Conservation (phyloP, 1,140 invertebrate species). For the Lucilia sericata region DNA sequence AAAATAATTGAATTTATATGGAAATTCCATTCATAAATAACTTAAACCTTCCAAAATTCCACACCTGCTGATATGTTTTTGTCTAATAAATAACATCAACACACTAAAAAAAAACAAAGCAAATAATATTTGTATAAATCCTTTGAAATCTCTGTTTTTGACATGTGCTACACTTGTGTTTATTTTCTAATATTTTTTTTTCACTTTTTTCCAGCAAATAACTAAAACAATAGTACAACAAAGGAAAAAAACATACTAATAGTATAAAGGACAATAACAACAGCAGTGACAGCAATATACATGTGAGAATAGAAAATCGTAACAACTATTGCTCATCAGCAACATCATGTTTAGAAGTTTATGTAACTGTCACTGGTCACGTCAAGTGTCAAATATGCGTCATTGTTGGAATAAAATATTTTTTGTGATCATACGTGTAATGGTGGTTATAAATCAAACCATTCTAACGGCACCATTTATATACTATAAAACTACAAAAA, state of each 20-base stretch:
- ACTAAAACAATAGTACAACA: no score
- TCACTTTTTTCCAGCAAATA: neutral
- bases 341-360: constrained; percentile 1
- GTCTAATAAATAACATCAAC: neutral
- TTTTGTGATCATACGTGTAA: constrained; percentile 31
- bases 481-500: neutral
- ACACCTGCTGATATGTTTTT: neutral
- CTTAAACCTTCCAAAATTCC: neutral
- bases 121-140: neutral
- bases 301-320: neutral
- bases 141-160: constrained; percentile 11
- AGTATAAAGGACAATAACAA: no score
- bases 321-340: constrained; percentile 2
- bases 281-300: neutral
- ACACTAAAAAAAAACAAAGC: neutral
- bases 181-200: neutral
- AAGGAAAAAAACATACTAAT: no score
- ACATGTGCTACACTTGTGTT: neutral
- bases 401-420: constrained; percentile 37
- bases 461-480: constrained; percentile 1
- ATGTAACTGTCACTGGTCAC: constrained; percentile 10
- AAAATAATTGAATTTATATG: neutral
- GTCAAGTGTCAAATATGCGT: constrained; percentile 21
- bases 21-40: neutral
- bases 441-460: neutral